phyloP scores from a whole-genome alignment of 2,797 vertebrate species.

The Apodemus agrarius region DNA sequence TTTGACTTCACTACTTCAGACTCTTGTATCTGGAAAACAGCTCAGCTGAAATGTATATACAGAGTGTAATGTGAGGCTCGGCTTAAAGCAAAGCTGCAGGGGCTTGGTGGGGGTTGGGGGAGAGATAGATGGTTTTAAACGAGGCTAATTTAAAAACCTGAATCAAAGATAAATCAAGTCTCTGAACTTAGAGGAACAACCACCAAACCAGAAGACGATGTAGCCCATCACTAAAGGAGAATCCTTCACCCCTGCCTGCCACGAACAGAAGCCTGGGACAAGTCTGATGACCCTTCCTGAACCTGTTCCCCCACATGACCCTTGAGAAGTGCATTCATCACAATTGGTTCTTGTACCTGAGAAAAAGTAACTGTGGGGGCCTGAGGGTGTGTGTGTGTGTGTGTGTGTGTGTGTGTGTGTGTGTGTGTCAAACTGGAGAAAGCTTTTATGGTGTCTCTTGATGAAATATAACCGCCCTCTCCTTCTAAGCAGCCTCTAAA shows the following conservation, averaged over 20 bases:
- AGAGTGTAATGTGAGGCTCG: slow-evolving; percentile 43
- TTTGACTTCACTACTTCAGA: slow-evolving; percentile 16
- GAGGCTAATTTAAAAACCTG: slow-evolving; percentile 78
- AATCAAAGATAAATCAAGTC: slow-evolving; percentile 81
- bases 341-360: slow-evolving; percentile 73
- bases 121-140: slow-evolving; percentile 72
- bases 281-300: slow-evolving; percentile 52
- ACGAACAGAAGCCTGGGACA: slow-evolving; percentile 58
- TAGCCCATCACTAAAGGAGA: slow-evolving; percentile 66
- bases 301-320: slow-evolving; percentile 24
- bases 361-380: slow-evolving; percentile 77
- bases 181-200: slow-evolving; percentile 69
- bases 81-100: slow-evolving; percentile 67
- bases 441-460: slow-evolving; percentile 84
- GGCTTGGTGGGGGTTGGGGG: not conserved
- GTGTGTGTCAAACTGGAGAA: slow-evolving; percentile 75
- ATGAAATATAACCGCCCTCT: slow-evolving; percentile 82
- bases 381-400: slow-evolving; percentile 36
- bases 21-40: slow-evolving; percentile 59
- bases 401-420: slow-evolving; percentile 65
- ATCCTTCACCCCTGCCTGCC: not conserved
- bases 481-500: slow-evolving; percentile 80
- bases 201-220: slow-evolving; percentile 62
- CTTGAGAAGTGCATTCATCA: slow-evolving; percentile 78
- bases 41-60: slow-evolving; percentile 62